These are phyloP conservation scores for Lamellibrachia columna DNA, from an alignment of 2,888 invertebrate genomes.

Conservation along the genomic window DNA sequence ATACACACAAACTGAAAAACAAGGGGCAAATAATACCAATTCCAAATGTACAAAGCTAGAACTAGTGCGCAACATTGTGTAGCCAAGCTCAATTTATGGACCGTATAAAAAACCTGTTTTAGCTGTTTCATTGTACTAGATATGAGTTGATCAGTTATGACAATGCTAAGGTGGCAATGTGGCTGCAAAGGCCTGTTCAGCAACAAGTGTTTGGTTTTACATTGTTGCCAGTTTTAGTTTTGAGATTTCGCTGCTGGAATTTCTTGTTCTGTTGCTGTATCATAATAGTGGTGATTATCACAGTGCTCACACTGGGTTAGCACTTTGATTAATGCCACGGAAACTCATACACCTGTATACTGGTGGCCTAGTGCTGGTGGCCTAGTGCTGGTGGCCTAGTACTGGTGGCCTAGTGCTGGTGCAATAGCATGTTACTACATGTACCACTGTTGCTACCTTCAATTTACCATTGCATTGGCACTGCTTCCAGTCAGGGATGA, in stretches of 20 bases:
- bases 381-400: not conserved
- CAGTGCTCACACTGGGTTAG: not conserved
- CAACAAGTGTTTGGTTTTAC: not conserved
- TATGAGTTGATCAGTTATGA: too few relatives aligned
- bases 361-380: not conserved
- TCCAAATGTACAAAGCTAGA: too few relatives aligned
- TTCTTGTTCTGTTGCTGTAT: not conserved
- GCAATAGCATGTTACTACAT: not conserved
- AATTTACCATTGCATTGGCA: not conserved
- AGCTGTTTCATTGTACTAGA: too few relatives aligned
- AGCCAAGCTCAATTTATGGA: too few relatives aligned
- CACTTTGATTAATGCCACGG: not conserved
- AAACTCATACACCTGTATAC: not conserved
- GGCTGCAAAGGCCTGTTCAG: not conserved
- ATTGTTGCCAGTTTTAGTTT: not conserved
- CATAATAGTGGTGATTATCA: not conserved
- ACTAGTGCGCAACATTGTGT: too few relatives aligned
- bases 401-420: not conserved
- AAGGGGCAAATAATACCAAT: too few relatives aligned
- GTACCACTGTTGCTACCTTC: not conserved
- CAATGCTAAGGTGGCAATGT: not conserved
- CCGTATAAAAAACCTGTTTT: too few relatives aligned
- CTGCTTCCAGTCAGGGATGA: not conserved
- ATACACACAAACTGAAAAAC: not conserved
- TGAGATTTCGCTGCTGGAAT: not conserved